Evolutionary conservation across 2,888 invertebrate genomes (phyloP).

Genomic region (Zootermopsis nevadensis): DNA sequence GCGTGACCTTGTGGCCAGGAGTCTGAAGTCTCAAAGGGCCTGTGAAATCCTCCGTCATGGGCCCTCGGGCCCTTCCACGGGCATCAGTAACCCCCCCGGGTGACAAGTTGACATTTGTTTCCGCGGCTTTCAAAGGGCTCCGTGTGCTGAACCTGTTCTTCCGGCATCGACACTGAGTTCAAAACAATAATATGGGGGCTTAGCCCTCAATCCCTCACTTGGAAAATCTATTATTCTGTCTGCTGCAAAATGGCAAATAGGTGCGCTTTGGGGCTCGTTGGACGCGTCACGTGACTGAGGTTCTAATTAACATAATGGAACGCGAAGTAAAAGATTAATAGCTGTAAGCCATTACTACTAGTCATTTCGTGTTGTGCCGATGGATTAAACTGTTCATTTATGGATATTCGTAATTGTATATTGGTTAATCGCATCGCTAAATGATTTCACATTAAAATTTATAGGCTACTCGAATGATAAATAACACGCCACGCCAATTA

Average conservation of each 20-base stretch:
- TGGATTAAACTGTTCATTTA: neutral
- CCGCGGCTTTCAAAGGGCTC: too few relatives aligned
- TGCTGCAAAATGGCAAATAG: neutral
- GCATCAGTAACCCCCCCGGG: too few relatives aligned
- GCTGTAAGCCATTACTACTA: too few relatives aligned
- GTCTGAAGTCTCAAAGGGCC: too few relatives aligned
- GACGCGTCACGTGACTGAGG: neutral
- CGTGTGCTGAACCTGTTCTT: too few relatives aligned
- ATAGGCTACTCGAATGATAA: too few relatives aligned
- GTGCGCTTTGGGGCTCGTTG: neutral
- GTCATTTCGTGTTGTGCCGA: neutral
- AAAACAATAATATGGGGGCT: neutral
- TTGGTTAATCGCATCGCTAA: neutral
- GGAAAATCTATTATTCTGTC: neutral
- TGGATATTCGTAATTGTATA: neutral
- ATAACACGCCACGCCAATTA: too few relatives aligned
- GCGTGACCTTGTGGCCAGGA: too few relatives aligned
- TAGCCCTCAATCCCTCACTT: neutral
- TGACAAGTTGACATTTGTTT: too few relatives aligned
- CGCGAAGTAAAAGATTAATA: neutral
- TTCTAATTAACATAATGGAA: conserved; percentile 12
- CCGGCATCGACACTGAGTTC: neutral
- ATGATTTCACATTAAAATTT: neutral
- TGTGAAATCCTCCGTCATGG: too few relatives aligned
- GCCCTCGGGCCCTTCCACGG: too few relatives aligned